phyloP scores from a whole-genome alignment of 2,888 invertebrate genomes.

The Hemaris fuciformis region DNA sequence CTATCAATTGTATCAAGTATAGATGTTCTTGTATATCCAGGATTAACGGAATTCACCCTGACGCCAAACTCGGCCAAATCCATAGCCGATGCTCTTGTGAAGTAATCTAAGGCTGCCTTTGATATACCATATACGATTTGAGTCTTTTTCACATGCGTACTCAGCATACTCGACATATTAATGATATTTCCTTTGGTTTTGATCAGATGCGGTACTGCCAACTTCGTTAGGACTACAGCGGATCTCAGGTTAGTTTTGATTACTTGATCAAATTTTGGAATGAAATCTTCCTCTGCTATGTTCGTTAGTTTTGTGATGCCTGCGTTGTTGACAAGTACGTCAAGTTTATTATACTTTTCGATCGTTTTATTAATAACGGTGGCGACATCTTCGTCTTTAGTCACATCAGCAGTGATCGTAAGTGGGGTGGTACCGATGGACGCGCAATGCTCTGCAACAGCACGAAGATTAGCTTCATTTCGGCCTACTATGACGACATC shows the following conservation, averaged over 20 bases:
- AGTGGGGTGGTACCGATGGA: slow-evolving; percentile 29
- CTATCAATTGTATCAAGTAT: slow-evolving; percentile 42
- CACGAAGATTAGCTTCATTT: slow-evolving; percentile 82
- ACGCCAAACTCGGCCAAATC: slow-evolving; percentile 88
- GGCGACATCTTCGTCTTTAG: slow-evolving; percentile 38
- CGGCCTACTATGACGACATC: slow-evolving; percentile 83
- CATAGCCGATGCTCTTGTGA: slow-evolving; percentile 55
- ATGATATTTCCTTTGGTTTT: slow-evolving; percentile 47
- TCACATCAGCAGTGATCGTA: slow-evolving; percentile 40
- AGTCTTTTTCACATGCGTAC: neutral
- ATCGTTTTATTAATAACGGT: slow-evolving; percentile 38
- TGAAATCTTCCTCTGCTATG: slow-evolving; percentile 26
- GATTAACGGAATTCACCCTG: slow-evolving; percentile 77
- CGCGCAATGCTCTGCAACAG: slow-evolving; percentile 59
- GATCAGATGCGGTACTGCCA: slow-evolving; percentile 40
- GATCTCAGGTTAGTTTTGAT: slow-evolving; percentile 45
- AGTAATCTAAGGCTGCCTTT: slow-evolving; percentile 43
- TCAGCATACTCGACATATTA: slow-evolving; percentile 42
- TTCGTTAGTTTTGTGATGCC: slow-evolving; percentile 27
- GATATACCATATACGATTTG: slow-evolving; percentile 52
- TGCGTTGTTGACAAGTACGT: slow-evolving; percentile 48
- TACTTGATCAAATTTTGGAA: slow-evolving; percentile 37
- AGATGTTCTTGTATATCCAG: slow-evolving; percentile 68
- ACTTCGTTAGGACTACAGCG: slow-evolving; percentile 33
- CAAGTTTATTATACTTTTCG: slow-evolving; percentile 37